phyloP scores from a whole-genome alignment of 30 jellyfish, hydroid and myxozoan genomes.

The Hydractinia echinata region DNA sequence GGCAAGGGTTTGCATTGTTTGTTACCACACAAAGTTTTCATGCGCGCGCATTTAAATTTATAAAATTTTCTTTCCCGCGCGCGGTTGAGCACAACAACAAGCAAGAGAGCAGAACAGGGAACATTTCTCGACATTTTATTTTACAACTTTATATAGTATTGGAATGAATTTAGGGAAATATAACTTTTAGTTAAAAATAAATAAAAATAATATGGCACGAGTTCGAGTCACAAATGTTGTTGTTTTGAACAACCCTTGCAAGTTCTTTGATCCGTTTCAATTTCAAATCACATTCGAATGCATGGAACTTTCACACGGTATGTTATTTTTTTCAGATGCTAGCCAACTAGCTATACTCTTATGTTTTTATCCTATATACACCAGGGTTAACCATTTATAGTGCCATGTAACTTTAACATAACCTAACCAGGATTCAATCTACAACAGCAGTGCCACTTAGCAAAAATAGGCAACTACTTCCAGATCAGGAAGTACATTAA shows the following conservation, averaged over 20 bases:
- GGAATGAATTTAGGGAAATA: no score
- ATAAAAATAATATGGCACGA: slow-evolving; percentile 51
- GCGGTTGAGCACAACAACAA: slow-evolving; percentile 3
- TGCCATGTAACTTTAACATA: no score
- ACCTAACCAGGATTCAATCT: no score
- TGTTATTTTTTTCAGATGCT: not conserved
- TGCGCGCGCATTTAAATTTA: not conserved
- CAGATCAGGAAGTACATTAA: no score
- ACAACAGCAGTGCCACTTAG: no score
- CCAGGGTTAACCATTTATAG: not conserved
- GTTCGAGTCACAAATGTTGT: slow-evolving; percentile 83
- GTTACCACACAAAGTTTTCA: not conserved
- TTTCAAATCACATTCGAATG: slow-evolving; percentile 93
- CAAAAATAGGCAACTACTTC: no score
- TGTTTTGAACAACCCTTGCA: slow-evolving; percentile 83
- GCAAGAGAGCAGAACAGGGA: not conserved
- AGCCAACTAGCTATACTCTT: not conserved
- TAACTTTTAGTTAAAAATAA: not conserved
- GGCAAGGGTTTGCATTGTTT: no score
- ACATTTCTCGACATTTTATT: no score
- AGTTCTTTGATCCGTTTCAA: slow-evolving; percentile 81
- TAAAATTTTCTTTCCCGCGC: slow-evolving; percentile 21
- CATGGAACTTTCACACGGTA: slow-evolving; percentile 79
- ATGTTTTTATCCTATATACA: not conserved
- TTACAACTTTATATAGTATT: no score